A percentile compares a stretch with the other conserved stretches of the same genome.
These are phyloP conservation scores for Emydocephalus ijimae DNA, from an alignment of 2,113 vertebrate species.

Conservation along the genomic window DNA sequence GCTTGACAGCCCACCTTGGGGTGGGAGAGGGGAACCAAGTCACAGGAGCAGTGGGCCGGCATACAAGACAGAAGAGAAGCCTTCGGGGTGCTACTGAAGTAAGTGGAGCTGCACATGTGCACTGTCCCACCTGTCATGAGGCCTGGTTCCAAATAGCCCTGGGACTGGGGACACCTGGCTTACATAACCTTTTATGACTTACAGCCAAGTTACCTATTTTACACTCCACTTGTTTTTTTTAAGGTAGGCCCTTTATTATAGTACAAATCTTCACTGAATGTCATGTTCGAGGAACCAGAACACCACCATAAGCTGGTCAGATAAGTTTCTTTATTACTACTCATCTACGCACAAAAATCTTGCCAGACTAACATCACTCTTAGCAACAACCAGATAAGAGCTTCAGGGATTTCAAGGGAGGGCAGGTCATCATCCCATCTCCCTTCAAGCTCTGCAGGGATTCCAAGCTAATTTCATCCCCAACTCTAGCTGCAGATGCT, in stretches of 20 bases:
- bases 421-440: not conserved
- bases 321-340: not conserved
- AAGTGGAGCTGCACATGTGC: not conserved
- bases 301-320: not conserved
- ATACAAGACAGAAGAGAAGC: not conserved
- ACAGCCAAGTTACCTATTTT: not conserved
- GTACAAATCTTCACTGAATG: not conserved
- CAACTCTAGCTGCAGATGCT: not conserved
- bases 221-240: not conserved
- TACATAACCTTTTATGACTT: not conserved
- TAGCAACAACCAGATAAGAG: not conserved
- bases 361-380: not conserved
- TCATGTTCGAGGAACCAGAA: not conserved
- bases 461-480: not conserved
- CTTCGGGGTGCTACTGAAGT: not conserved
- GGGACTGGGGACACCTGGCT: too few species aligned
- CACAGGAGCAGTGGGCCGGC: not conserved
- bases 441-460: not conserved
- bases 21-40: not conserved
- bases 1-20: not conserved
- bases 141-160: not conserved
- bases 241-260: not conserved
- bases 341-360: not conserved
- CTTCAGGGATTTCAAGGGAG: not conserved
- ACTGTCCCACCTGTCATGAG: not conserved